Evolutionary conservation across 2,113 vertebrate genomes (phyloP).

Genomic region (Colinus virginianus): DNA sequence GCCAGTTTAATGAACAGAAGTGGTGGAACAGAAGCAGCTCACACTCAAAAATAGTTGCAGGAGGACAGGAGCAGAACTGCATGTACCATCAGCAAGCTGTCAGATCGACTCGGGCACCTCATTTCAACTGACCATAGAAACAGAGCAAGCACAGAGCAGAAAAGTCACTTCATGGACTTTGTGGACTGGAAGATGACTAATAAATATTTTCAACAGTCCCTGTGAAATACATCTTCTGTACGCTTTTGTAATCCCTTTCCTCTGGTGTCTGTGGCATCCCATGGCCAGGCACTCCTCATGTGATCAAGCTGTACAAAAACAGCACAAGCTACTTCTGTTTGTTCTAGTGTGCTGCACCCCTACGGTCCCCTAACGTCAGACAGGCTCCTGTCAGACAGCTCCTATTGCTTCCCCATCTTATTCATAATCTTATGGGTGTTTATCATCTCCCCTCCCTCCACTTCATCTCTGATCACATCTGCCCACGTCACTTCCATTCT

Average conservation of each 20-base stretch:
- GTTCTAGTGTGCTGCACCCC: neutral
- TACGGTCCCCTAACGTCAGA: neutral
- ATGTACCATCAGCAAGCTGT: neutral
- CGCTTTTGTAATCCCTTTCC: neutral
- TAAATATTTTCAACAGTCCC: neutral
- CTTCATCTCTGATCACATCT: neutral
- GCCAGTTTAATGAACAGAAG: slow-evolving; percentile 2
- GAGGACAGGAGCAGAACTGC: neutral
- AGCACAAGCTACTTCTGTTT: neutral
- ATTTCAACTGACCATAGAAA: neutral
- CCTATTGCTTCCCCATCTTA: neutral
- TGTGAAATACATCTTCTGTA: neutral
- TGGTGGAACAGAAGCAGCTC: neutral
- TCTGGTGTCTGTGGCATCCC: neutral
- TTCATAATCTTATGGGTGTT: neutral
- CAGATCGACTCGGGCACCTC: neutral
- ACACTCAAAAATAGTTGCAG: neutral
- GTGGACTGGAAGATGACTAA: neutral
- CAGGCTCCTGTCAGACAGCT: neutral
- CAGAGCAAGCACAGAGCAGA: neutral
- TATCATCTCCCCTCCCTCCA: neutral
- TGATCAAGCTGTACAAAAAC: neutral
- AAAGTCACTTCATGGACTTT: neutral
- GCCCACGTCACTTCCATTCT: neutral
- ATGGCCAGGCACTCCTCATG: neutral